phyloP scores from a whole-genome alignment of 1,140 invertebrate genomes.

The Holcopasites calliopsidis region DNA sequence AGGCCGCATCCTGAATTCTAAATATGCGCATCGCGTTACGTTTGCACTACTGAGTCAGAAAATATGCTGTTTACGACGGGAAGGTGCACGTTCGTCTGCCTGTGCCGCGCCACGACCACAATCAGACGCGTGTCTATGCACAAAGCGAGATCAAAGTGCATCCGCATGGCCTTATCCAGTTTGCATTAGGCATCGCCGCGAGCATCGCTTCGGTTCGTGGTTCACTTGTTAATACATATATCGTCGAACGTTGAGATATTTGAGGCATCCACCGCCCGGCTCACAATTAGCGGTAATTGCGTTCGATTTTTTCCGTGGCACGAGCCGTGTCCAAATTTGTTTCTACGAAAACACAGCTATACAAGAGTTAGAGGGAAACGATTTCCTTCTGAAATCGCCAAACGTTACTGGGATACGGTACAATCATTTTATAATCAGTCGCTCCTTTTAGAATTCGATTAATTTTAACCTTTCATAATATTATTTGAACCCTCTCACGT shows the following conservation, averaged over 20 bases:
- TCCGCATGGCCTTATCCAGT: not conserved
- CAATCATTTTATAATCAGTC: no score
- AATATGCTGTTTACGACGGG: conserved; percentile 69
- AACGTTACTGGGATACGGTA: no score
- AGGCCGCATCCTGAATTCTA: conserved; percentile 65
- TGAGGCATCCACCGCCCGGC: no score
- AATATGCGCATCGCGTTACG: conserved; percentile 67
- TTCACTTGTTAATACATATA: not conserved
- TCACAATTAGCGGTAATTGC: no score
- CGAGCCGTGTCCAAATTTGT: no score
- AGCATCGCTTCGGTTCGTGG: not conserved
- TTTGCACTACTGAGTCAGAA: conserved; percentile 70
- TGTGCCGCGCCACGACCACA: not conserved
- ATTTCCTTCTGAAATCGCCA: no score
- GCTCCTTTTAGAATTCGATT: no score
- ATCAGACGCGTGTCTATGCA: not conserved
- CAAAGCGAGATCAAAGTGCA: not conserved
- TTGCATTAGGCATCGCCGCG: conserved; percentile 1
- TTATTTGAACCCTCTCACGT: no score
- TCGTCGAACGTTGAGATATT: not conserved
- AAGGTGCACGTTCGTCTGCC: not conserved
- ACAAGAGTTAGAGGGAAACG: no score
- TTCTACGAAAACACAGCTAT: no score
- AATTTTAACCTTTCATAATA: no score
- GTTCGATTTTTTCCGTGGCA: no score